phyloP scores from a whole-genome alignment of 2,113 vertebrate genomes.

The Plestiodon gilberti region DNA sequence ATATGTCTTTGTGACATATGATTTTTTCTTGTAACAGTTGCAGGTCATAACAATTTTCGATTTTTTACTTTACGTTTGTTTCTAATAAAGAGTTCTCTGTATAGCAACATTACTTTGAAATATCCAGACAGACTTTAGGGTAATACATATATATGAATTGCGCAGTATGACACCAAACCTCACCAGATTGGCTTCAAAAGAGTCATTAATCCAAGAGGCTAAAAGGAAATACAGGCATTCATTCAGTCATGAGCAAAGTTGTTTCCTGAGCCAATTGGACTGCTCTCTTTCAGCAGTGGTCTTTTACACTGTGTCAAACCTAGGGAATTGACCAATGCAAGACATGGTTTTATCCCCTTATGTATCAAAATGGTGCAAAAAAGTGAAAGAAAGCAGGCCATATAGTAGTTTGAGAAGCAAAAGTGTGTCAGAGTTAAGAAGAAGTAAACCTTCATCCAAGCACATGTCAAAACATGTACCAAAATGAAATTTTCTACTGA shows the following conservation, averaged over 20 bases:
- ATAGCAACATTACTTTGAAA: constrained; percentile 8
- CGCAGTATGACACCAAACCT: constrained; percentile 1
- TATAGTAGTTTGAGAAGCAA: constrained; percentile 8
- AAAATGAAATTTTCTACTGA: neutral
- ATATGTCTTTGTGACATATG: too few species aligned
- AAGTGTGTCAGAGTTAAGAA: constrained; percentile 35
- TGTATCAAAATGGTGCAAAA: neutral
- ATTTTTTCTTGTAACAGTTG: too few species aligned
- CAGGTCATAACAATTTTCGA: too few species aligned
- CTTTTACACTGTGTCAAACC: neutral
- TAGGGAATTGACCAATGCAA: neutral
- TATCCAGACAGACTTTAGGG: neutral
- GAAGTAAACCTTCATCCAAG: neutral
- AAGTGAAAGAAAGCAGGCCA: constrained; percentile 18
- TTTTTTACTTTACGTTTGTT: too few species aligned
- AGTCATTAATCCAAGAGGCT: constrained; percentile 3
- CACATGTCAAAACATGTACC: neutral
- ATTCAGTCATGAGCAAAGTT: neutral
- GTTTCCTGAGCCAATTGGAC: neutral
- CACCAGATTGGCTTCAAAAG: constrained; percentile 1
- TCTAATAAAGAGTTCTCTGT: neutral
- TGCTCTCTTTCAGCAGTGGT: neutral
- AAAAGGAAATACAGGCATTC: constrained; percentile 32
- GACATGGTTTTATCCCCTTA: neutral
- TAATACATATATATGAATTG: neutral